phyloP scores from a whole-genome alignment of 2,113 vertebrate species.

The Aleadryas rufinucha region DNA sequence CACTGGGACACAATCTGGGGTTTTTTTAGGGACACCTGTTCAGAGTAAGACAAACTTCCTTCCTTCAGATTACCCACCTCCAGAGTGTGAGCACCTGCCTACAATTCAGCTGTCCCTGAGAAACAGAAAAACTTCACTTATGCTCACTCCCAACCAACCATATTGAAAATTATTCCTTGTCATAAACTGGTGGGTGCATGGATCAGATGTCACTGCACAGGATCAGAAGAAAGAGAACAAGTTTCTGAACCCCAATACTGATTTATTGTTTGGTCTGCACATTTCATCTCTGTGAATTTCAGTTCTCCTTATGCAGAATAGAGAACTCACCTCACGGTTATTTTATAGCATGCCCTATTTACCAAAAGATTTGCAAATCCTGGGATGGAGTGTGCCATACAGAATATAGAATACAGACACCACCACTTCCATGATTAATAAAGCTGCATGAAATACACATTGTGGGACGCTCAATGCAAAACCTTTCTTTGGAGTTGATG shows the following conservation, averaged over 20 bases:
- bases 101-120: neutral
- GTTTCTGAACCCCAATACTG: neutral
- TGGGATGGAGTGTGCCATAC: neutral
- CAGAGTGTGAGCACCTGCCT: neutral
- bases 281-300: neutral
- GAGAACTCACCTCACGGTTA: neutral
- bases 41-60: neutral
- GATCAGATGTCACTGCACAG: neutral
- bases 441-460: neutral
- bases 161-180: neutral
- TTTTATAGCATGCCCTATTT: neutral
- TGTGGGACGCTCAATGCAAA: neutral
- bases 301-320: neutral
- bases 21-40: neutral
- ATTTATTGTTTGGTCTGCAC: neutral
- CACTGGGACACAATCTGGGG: neutral
- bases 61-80: neutral
- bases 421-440: neutral
- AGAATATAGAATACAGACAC: neutral
- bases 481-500: neutral
- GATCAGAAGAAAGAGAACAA: neutral
- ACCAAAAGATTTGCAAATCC: neutral
- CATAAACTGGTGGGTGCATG: neutral
- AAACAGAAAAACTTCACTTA: neutral
- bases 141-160: neutral